Conservation (phyloP, 2,888 invertebrate genomes). For the Orchestes rusci region DNA sequence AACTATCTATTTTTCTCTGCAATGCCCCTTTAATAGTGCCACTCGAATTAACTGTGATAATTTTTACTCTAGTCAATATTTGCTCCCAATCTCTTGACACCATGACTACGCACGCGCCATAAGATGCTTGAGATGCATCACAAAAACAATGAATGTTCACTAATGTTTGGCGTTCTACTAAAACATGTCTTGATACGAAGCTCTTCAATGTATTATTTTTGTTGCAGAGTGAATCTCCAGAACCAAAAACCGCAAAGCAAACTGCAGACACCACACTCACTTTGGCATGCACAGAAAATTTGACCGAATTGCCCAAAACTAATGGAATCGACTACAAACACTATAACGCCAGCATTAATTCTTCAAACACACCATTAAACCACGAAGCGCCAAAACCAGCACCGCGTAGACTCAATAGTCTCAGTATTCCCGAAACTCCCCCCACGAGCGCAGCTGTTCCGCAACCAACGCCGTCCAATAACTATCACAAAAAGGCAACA, state of each 20-base stretch:
- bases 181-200: too few relatives aligned
- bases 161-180: too few relatives aligned
- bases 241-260: slow-evolving; percentile 26
- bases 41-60: too few relatives aligned
- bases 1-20: too few relatives aligned
- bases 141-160: too few relatives aligned
- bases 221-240: slow-evolving; percentile 28
- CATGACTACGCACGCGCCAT: too few relatives aligned
- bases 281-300: slow-evolving; percentile 31
- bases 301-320: slow-evolving; percentile 33
- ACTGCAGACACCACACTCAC: slow-evolving; percentile 27
- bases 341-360: background rate
- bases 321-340: slow-evolving; percentile 36
- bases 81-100: too few relatives aligned
- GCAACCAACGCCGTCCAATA: slow-evolving; percentile 18
- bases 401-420: slow-evolving; percentile 29
- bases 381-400: slow-evolving; percentile 23
- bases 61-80: too few relatives aligned
- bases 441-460: slow-evolving; percentile 23
- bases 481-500: slow-evolving; percentile 41
- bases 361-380: slow-evolving; percentile 31
- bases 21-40: too few relatives aligned
- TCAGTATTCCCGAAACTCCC: slow-evolving; percentile 35
- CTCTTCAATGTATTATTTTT: too few relatives aligned
- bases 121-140: too few relatives aligned